These are phyloP conservation scores for Solen grandis DNA, from an alignment of 1,140 invertebrate genomes.

Conservation along the genomic window DNA sequence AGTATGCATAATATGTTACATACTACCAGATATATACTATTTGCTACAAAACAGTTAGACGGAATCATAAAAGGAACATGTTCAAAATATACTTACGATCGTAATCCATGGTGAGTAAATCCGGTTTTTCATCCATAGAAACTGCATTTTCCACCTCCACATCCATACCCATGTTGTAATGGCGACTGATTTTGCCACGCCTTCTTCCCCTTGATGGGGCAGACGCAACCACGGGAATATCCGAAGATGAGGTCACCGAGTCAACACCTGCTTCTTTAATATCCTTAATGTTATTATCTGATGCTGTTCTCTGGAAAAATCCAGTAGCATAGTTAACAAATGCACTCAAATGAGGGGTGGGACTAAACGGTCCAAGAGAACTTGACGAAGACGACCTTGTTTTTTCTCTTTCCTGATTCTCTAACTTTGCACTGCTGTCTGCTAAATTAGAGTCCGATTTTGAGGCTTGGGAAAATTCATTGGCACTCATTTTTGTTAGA, in stretches of 20 bases:
- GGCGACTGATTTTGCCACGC: conserved; percentile 47
- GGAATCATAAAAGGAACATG: conserved; percentile 6
- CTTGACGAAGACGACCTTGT: conserved; percentile 45
- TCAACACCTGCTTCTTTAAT: conserved; percentile 60
- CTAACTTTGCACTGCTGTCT: neutral
- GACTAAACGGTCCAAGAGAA: conserved; percentile 65
- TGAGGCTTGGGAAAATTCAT: conserved; percentile 56
- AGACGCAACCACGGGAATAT: conserved; percentile 45
- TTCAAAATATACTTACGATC: conserved; percentile 34
- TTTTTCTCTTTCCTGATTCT: conserved; percentile 23
- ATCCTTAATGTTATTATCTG: conserved; percentile 70
- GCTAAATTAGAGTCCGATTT: conserved; percentile 58
- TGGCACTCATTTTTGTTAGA: conserved; percentile 55
- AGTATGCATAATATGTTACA: too few species aligned
- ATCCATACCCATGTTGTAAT: conserved; percentile 5
- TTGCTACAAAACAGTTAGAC: neutral
- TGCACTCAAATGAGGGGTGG: conserved; percentile 69
- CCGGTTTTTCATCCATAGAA: conserved; percentile 95
- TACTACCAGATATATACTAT: neutral
- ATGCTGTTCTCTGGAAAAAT: conserved; percentile 78
- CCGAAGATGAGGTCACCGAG: conserved; percentile 22
- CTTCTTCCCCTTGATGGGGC: conserved; percentile 20
- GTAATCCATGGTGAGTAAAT: conserved; percentile 86
- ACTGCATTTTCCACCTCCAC: conserved; percentile 84
- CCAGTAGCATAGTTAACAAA: conserved; percentile 82